phyloP scores from a whole-genome alignment of 2,797 vertebrate genomes.

The Orestias chungarensis region DNA sequence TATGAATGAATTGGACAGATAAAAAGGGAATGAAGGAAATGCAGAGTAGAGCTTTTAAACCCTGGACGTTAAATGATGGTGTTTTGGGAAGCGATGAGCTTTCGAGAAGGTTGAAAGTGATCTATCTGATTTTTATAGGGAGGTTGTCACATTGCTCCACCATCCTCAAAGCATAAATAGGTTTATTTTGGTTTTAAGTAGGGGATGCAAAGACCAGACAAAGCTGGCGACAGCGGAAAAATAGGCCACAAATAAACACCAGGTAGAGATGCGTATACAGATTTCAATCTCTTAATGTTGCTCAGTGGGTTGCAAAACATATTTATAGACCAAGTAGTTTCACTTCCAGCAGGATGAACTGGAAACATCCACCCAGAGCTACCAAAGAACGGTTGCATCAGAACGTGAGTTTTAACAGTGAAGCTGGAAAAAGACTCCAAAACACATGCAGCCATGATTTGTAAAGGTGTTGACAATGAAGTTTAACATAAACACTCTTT shows the following conservation, averaged over 20 bases:
- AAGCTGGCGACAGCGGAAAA: not conserved
- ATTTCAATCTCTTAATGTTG: not conserved
- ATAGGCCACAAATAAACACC: conserved; percentile 2
- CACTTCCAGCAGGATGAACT: not conserved
- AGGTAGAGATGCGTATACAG: not conserved
- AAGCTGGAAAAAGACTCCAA: not conserved
- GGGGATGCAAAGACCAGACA: not conserved
- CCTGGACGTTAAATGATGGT: not conserved
- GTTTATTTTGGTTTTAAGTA: not conserved
- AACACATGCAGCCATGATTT: not conserved
- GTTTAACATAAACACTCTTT: not conserved
- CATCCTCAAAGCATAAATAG: conserved; percentile 2
- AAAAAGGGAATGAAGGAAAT: not conserved
- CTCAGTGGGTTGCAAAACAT: not conserved
- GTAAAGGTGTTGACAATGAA: not conserved
- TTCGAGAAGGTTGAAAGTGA: not conserved
- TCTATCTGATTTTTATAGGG: not conserved
- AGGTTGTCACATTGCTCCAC: not conserved
- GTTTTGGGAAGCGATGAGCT: not conserved
- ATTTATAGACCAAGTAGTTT: not conserved
- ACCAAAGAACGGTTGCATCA: not conserved
- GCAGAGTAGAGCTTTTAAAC: not conserved
- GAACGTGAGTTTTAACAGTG: not conserved
- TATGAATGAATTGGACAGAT: not conserved
- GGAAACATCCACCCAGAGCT: not conserved